Base-by-base conservation (phyloP, 1,140 invertebrate species). In the Teleogryllus occipitalis region DNA sequence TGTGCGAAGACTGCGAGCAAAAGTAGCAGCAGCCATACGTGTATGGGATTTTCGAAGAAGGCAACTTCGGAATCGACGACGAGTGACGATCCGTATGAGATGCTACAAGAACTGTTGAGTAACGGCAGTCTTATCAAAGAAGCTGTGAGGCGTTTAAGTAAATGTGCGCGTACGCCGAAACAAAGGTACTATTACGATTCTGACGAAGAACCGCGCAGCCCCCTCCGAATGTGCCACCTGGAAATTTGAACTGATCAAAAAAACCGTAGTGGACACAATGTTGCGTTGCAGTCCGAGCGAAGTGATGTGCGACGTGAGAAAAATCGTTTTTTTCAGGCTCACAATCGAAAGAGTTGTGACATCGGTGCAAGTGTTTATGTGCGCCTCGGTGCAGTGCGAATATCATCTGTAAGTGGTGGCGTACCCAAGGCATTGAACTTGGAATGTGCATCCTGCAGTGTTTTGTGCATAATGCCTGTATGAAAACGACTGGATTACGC, bases 101-200 rank as follows among this genome's bases (percentile, higher is more conserved):
- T 92, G 77, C 85, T 93, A 39, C 90, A 92, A 82, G 90, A 89
- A 79, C 83, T 92, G 22, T 84, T 93, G 21, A 86, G 89, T 72
- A 89, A 91, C 80, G 91, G 91, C 74, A 90, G 89, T 80, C 86
- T 92, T n/a, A 92, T 93, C 65, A 92, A 91, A 82, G 92, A 93
- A 84, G 92, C 92, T 8, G 92, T 93, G 6, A 88, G 91, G 79
- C 87, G 92, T 82, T 84, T 93, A 15, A 90, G 91, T 82, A 84
- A 87, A 72, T 18, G 54, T 14, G 88, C 89, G 77, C 84, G 89
- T 76, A 85, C 86, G 54, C 86, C 86, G 7, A 86, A 88, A 82
- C 86, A 87, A 82, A 85, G 85, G 80, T 87, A 86, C 82, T 87
- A 86, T 81, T 88, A 88, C 82, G 87, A 88, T 78, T 87, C 86